Percentiles rank a stretch among this genome's conserved stretches.
These are phyloP conservation scores for Drosophila pallidifrons DNA, from an alignment of 1,140 invertebrate species.

Conservation along the genomic window DNA sequence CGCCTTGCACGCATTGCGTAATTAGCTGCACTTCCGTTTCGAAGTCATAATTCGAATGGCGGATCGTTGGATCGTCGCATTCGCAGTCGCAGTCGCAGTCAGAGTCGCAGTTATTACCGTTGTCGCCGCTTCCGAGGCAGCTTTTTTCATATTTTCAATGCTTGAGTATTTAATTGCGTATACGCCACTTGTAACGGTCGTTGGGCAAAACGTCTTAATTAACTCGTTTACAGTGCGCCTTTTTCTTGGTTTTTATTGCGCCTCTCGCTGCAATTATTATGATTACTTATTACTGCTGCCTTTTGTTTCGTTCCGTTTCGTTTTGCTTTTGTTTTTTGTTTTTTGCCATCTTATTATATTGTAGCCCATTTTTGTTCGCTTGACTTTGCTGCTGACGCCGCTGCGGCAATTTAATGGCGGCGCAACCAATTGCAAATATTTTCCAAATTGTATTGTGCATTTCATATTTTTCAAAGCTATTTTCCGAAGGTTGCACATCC, in stretches of 20 bases:
- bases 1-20: constrained; percentile 59
- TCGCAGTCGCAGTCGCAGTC: too few relatives aligned
- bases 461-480: constrained; percentile 63
- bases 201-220: constrained; percentile 80
- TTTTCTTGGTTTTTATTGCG: constrained; percentile 65
- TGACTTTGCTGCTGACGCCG: constrained; percentile 17
- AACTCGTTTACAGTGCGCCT: constrained; percentile 60
- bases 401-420: constrained; percentile 76
- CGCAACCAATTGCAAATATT: constrained; percentile 79
- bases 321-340: constrained; percentile 50
- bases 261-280: constrained; percentile 78
- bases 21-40: constrained; percentile 76
- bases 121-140: constrained; percentile 69
- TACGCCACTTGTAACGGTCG: constrained; percentile 76
- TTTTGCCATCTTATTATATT: constrained; percentile 8
- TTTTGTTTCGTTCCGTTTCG: constrained; percentile 69
- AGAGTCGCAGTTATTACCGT: constrained; percentile 29
- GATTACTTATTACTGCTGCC: constrained; percentile 79
- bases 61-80: constrained; percentile 34
- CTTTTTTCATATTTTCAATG: constrained; percentile 81
- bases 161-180: constrained; percentile 73
- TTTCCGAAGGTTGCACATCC: constrained; percentile 64
- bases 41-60: neutral
- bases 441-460: constrained; percentile 79
- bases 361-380: constrained; percentile 29